Evolutionary conservation across 1,140 invertebrate genomes (phyloP).

Genomic region (Xylocopa sonorina): DNA sequence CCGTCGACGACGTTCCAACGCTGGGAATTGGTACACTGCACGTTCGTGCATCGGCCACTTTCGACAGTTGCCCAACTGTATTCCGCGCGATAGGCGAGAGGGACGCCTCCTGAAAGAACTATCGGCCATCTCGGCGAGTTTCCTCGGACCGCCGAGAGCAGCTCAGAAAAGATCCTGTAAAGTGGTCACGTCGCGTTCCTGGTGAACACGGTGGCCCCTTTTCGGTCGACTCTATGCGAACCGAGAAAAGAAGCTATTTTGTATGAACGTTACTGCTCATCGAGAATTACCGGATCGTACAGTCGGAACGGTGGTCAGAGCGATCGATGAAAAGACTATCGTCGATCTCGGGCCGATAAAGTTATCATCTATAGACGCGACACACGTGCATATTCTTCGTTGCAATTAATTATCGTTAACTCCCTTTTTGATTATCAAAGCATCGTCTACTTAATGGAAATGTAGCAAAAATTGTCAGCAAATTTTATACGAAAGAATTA

Average conservation of each 20-base stretch:
- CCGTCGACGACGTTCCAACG: constrained; percentile 18
- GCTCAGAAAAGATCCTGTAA: not conserved
- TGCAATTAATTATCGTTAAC: not conserved
- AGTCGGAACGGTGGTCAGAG: not conserved
- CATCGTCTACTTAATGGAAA: no score
- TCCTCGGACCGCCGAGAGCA: not conserved
- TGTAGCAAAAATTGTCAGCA: not conserved
- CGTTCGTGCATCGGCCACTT: constrained; percentile 5
- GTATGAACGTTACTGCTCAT: not conserved
- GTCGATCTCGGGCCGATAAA: not conserved
- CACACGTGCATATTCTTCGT: not conserved
- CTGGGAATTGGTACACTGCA: constrained; percentile 18
- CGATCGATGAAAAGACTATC: not conserved
- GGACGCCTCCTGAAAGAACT: not conserved
- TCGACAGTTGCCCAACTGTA: constrained; percentile 1
- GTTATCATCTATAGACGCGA: not conserved
- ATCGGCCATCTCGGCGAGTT: not conserved
- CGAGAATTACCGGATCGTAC: not conserved
- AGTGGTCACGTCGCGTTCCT: not conserved
- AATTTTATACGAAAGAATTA: not conserved
- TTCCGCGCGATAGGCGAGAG: constrained; percentile 1
- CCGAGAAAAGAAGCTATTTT: not conserved
- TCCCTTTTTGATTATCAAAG: no score
- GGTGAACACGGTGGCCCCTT: not conserved
- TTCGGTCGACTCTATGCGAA: not conserved